phyloP scores from a whole-genome alignment of 2,797 vertebrate species.

The Peromyscus attwateri region DNA sequence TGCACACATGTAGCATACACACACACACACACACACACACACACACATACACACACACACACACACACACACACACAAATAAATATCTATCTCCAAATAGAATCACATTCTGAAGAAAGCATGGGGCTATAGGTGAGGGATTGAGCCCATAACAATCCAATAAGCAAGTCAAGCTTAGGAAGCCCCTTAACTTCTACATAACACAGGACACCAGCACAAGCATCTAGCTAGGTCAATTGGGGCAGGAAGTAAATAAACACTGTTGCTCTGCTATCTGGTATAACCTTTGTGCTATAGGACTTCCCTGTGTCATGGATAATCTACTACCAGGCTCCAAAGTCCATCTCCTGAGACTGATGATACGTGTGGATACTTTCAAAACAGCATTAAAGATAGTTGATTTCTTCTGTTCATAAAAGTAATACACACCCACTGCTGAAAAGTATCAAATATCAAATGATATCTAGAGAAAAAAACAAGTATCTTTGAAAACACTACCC shows the following conservation, averaged over 20 bases:
- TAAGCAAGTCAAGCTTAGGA: not conserved
- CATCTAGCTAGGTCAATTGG: not conserved
- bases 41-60: not conserved
- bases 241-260: not conserved
- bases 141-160: not conserved
- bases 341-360: not conserved
- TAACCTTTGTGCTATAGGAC: not conserved
- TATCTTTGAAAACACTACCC: not conserved
- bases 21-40: not conserved
- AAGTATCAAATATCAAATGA: constrained; percentile 21
- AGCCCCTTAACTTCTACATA: not conserved
- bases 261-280: not conserved
- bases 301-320: not conserved
- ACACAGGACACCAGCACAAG: not conserved
- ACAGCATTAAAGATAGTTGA: not conserved
- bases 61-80: not conserved
- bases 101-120: not conserved
- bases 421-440: not conserved
- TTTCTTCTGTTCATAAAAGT: constrained; percentile 56
- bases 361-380: not conserved
- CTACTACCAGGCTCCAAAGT: constrained; percentile 10
- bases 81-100: not conserved
- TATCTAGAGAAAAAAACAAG: constrained; percentile 28
- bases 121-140: not conserved
- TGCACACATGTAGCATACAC: not conserved